Evolutionary conservation across 2,797 vertebrate species (phyloP).

Genomic region (Catamblyrhynchus diadema): DNA sequence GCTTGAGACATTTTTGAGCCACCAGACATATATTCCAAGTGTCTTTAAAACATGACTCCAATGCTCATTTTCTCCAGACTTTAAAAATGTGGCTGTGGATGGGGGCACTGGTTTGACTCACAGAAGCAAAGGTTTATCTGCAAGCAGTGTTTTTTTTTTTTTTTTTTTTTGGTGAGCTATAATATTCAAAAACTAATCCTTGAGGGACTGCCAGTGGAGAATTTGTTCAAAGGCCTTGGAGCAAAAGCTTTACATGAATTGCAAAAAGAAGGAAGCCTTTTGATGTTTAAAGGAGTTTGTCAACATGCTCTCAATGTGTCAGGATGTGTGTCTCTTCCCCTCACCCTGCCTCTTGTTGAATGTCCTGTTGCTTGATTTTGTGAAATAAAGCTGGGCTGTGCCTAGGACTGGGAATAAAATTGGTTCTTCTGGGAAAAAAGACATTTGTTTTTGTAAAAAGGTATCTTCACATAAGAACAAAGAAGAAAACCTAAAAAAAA

Average conservation of each 20-base stretch:
- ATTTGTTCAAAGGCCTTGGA: conserved; percentile 2
- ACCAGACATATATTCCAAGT: neutral
- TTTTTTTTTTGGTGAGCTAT: neutral
- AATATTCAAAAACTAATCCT: conserved; percentile 2
- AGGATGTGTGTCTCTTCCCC: neutral
- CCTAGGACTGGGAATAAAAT: neutral
- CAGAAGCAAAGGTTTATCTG: neutral
- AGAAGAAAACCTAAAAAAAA: neutral
- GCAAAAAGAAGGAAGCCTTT: neutral
- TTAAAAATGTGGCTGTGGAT: neutral
- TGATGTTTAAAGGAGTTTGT: conserved; percentile 21
- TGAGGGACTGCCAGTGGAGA: neutral
- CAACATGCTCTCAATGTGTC: neutral
- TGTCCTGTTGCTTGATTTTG: neutral
- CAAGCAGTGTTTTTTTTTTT: neutral
- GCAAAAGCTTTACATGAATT: conserved; percentile 17
- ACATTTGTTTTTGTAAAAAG: neutral
- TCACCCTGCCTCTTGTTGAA: neutral
- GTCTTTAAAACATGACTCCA: neutral
- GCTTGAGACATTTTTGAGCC: neutral
- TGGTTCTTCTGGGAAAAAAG: neutral
- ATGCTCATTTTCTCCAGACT: neutral
- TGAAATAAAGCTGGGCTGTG: neutral
- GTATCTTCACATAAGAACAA: neutral
- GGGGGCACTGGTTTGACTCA: neutral